phyloP scores from a whole-genome alignment of 2,888 invertebrate species.

The Parascotia fuliginaria region DNA sequence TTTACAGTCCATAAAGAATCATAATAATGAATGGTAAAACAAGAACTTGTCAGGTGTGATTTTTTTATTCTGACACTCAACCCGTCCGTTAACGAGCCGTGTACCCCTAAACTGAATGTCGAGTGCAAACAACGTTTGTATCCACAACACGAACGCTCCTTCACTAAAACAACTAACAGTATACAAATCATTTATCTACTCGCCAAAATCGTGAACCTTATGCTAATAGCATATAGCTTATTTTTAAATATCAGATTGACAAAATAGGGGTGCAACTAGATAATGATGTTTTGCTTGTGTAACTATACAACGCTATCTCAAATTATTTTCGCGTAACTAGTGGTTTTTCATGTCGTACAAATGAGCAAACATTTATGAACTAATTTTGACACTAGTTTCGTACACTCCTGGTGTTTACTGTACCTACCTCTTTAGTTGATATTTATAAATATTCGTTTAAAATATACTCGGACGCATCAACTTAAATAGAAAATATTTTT shows the following conservation, averaged over 20 bases:
- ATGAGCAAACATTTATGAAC: not conserved
- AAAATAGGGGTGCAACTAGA: constrained; percentile 54
- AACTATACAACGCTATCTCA: constrained; percentile 6
- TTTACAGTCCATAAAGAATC: not conserved
- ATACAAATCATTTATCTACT: constrained; percentile 47
- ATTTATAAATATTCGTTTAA: too few relatives aligned
- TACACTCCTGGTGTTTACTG: too few relatives aligned
- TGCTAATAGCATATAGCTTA: rapidly evolving
- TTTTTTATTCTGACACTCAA: not conserved
- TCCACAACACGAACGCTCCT: constrained; percentile 52
- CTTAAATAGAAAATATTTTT: too few relatives aligned
- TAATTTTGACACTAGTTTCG: not conserved
- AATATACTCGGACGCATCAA: not conserved
- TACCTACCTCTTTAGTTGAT: too few relatives aligned
- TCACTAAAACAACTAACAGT: constrained; percentile 60
- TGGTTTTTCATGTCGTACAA: not conserved
- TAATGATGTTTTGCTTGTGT: constrained; percentile 64
- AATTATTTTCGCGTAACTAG: constrained; percentile 7
- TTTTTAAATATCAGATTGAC: constrained; percentile 17
- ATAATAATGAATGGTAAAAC: not conserved
- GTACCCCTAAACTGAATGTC: not conserved
- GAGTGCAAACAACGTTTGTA: constrained; percentile 14
- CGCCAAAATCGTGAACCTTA: constrained; percentile 10
- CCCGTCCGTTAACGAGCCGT: not conserved
- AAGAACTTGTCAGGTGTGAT: not conserved